Percentiles rank a stretch among this genome's conserved stretches.
Conservation (phyloP, 2,113 vertebrate genomes). For the Pipra filicauda region DNA sequence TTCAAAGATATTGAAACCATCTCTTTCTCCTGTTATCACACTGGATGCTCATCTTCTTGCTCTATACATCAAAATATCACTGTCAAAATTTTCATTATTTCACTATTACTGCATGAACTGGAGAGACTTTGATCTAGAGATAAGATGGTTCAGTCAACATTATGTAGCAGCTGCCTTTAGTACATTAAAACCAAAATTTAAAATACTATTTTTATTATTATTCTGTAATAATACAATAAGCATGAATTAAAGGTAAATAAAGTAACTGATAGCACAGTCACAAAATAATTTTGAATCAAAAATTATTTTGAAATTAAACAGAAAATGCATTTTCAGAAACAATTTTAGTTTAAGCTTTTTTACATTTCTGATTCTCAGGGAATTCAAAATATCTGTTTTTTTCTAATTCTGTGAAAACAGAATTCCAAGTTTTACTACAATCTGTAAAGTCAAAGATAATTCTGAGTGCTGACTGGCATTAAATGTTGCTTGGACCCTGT, state of each 20-base stretch:
- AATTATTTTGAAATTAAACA: not conserved
- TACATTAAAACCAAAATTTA: not conserved
- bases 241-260: not conserved
- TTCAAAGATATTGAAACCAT: slow-evolving; percentile 6
- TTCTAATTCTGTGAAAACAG: not conserved
- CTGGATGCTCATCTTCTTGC: not conserved
- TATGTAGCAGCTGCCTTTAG: not conserved
- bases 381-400: not conserved
- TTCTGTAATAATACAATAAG: not conserved
- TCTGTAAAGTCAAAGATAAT: not conserved
- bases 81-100: not conserved
- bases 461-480: not conserved
- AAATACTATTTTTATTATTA: not conserved
- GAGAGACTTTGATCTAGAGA: not conserved
- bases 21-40: not conserved
- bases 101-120: not conserved
- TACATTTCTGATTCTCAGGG: not conserved
- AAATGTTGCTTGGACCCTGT: not conserved
- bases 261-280: not conserved
- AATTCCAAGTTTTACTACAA: not conserved
- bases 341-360: not conserved
- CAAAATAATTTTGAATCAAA: not conserved
- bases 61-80: slow-evolving; percentile 5
- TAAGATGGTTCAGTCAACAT: not conserved
- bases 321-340: not conserved